Base-by-base conservation (phyloP, 2,797 vertebrate genomes). In the Protonibea diacanthus region DNA sequence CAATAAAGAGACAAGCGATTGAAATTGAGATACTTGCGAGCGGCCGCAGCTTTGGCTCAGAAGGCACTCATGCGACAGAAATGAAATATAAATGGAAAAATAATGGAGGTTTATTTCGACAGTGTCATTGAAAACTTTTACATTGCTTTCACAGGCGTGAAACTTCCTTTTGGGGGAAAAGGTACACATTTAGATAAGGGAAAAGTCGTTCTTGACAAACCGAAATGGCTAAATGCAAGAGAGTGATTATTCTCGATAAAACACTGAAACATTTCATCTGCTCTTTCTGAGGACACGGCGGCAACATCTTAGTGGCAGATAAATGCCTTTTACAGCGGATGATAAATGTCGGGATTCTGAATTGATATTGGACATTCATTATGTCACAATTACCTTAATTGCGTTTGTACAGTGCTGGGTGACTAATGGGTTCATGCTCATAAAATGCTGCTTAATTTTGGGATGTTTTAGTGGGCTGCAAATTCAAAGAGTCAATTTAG, bases 351-450 rank as follows among this genome's bases (percentile, higher is more conserved):
- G 45, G 76, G 68, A 84, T 82, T 69, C 74, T 69, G 80, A 88
- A 86, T 85, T 91, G 78, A 82, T 88, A 92, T 89, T 81, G 88
- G 85, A 92, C 86, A 90, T 91, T 90, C 85, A 93, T 93, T 91
- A 92, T 78, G 78, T 85, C 85, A 83, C 88, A 91, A 91, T 93
- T 89, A 90, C 74, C 67, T 90, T 90, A 91, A 92, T 90, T 90
- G 74, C 77, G 85, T 86, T 91, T 82, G 80, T 78, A 86, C 67
- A 83, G 80, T 38, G 58, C 53, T 38, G 74, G 63, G 63, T 88
- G 76, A 89, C 74, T 91, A 92, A 91, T 90, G 83, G 82, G 67
- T 78, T 88, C 77, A 81, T 55, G 9, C 45, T 78, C 59, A 74
- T 79, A 76, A 83, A 88, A 83, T 71, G 70, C 65, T 51, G 20